A percentile compares a stretch with the other conserved stretches of the same genome.
Evolutionary conservation across 2,113 vertebrate genomes (phyloP).

Genomic region (Chloropsis cyanopogon): DNA sequence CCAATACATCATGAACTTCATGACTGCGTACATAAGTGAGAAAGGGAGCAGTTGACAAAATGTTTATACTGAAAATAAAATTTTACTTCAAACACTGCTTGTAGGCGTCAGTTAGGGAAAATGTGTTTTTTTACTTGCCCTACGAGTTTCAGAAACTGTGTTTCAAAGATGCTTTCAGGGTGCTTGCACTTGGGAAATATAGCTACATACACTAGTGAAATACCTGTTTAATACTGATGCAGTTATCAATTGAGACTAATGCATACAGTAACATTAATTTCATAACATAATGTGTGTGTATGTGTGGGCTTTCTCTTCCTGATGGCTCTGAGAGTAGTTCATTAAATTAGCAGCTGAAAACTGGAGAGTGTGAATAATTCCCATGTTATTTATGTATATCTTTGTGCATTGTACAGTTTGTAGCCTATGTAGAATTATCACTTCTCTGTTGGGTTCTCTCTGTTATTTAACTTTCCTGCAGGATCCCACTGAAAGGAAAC

Average conservation of each 20-base stretch:
- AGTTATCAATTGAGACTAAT: neutral
- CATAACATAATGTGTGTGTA: rapidly evolving
- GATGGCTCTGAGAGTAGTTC: neutral
- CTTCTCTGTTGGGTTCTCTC: neutral
- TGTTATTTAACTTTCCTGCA: neutral
- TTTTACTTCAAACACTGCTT: neutral
- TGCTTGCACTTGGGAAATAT: neutral
- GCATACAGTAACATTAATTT: neutral
- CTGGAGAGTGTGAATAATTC: neutral
- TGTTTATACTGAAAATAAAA: neutral
- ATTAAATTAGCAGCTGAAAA: neutral
- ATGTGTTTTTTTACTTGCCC: neutral
- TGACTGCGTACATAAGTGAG: neutral
- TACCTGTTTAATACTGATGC: neutral
- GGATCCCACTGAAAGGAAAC: neutral
- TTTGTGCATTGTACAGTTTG: neutral
- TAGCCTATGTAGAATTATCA: neutral
- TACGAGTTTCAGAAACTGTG: neutral
- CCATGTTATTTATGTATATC: neutral
- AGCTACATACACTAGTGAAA: neutral
- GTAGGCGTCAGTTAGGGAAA: neutral
- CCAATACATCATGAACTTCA: neutral
- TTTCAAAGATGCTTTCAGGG: neutral
- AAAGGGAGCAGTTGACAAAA: neutral
- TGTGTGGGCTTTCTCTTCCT: neutral